These are phyloP conservation scores for Fukomys damarensis DNA, from an alignment of 2,113 vertebrate genomes.

Conservation along the genomic window DNA sequence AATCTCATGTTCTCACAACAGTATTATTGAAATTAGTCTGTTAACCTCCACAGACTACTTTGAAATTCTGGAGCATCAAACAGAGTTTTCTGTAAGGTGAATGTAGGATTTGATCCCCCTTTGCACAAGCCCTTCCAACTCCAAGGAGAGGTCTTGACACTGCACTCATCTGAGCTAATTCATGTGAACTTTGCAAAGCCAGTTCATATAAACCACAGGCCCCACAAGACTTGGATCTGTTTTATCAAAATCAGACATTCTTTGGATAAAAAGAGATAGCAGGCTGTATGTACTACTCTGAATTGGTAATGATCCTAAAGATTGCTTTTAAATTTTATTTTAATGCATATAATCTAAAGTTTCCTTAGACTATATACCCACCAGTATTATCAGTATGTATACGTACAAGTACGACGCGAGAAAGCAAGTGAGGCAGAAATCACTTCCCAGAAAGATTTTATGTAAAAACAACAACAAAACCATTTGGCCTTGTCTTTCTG, in stretches of 20 bases:
- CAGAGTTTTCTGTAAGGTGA: not conserved
- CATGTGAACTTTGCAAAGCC: not conserved
- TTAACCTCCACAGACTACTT: not conserved
- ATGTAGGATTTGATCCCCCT: not conserved
- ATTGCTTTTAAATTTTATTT: constrained; percentile 35
- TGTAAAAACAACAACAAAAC: not conserved
- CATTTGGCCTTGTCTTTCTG: not conserved
- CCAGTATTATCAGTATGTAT: not conserved
- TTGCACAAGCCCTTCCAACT: not conserved
- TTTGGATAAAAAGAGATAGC: not conserved
- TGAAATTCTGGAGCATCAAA: not conserved
- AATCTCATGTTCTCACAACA: not conserved
- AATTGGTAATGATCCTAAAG: not conserved
- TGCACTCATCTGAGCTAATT: not conserved
- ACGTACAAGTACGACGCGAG: not conserved
- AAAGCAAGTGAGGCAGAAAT: not conserved
- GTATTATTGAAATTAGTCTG: not conserved
- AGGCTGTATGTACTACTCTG: not conserved
- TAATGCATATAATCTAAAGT: not conserved
- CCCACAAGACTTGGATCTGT: not conserved
- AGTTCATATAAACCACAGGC: not conserved
- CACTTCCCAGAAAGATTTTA: not conserved
- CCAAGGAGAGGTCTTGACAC: not conserved
- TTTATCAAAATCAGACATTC: constrained; percentile 11
- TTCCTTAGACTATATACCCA: not conserved